Evolutionary conservation across 2,888 invertebrate genomes (phyloP), one percentile per base, ranked within the genome.

Genomic region (Megalurothrips usitatus): DNA sequence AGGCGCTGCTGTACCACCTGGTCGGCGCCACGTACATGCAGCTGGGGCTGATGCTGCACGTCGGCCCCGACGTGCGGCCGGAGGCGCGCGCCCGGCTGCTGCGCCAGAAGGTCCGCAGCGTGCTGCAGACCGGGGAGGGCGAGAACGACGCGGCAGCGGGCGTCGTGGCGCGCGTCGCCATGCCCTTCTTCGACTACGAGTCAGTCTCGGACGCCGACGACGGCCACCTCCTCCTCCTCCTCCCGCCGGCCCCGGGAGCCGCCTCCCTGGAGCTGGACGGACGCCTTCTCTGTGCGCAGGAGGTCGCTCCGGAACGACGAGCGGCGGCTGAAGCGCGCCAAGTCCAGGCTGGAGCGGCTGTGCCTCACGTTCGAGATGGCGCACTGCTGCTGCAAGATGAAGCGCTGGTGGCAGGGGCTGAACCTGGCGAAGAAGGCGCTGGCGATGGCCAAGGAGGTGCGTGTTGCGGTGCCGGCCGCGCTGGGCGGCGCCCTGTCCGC

Each of bases 321-420:
- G 81, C 84, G 85, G 49, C 85, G 87, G 2, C 81, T 88, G 10
- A 83, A 84, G 78, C 84, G 84, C 87, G 78, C 81, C 9, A 17
- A 26, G 17, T 28, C 47, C 78, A n/a, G 28, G 0, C 84, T 87
- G n/a, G 89, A 90, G 84, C 84, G 88, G 6, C 85, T 87, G 19
- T 88, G 89, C 89, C 82, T 89, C 47, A 89, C 87, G 82, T 88
- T 89, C 83, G 89, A 90, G 83, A 84, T 89, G 17, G 86, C 87
- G 11, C 86, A 87, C 82, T 87, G 87, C 82, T 85, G 87, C 81
- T 84, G 87, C 9, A 87, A 88, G 81, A 84, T 86, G 1, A 86
- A 86, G 68, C 87, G 88, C 23, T 26, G 75, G 43, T 49, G 68
- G 23, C 23, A 81, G 79, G 63, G 52, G 43, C 87, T 84, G 83